These are phyloP conservation scores for Phasia obesa DNA, from an alignment of 2,888 invertebrate species.

Conservation along the genomic window DNA sequence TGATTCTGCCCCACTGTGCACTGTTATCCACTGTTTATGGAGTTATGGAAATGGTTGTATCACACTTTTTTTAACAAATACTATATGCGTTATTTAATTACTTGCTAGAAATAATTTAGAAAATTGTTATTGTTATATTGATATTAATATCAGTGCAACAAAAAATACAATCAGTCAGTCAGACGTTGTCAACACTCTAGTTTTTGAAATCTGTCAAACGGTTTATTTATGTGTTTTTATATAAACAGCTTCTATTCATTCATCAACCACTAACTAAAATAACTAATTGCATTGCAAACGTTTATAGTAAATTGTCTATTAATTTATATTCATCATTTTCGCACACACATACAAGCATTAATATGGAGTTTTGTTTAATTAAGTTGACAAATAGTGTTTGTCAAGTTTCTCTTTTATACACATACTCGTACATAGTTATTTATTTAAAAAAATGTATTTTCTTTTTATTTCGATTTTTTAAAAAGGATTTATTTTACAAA, in stretches of 20 bases:
- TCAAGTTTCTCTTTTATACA: conserved; percentile 49
- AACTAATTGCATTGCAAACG: conserved; percentile 52
- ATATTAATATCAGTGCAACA: too few species aligned
- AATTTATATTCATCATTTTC: conserved; percentile 1
- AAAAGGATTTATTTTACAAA: background rate
- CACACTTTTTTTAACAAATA: too few species aligned
- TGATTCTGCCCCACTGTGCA: too few species aligned
- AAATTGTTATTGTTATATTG: too few species aligned
- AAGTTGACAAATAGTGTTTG: background rate
- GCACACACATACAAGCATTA: background rate
- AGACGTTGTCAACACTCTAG: too few species aligned
- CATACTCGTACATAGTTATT: too few species aligned
- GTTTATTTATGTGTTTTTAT: background rate
- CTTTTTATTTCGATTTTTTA: background rate
- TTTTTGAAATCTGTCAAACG: background rate
- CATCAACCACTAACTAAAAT: conserved; percentile 50
- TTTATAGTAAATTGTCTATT: conserved; percentile 53
- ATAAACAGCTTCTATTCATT: conserved; percentile 22
- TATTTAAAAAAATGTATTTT: background rate
- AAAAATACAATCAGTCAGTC: too few species aligned
- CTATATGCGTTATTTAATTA: too few species aligned
- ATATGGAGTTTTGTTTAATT: conserved; percentile 38
- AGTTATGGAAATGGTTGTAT: too few species aligned
- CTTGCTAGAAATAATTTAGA: too few species aligned
- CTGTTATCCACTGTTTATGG: too few species aligned